Evolutionary conservation across 2,888 invertebrate species (phyloP).

Genomic region (Noctuana brunneofusca): DNA sequence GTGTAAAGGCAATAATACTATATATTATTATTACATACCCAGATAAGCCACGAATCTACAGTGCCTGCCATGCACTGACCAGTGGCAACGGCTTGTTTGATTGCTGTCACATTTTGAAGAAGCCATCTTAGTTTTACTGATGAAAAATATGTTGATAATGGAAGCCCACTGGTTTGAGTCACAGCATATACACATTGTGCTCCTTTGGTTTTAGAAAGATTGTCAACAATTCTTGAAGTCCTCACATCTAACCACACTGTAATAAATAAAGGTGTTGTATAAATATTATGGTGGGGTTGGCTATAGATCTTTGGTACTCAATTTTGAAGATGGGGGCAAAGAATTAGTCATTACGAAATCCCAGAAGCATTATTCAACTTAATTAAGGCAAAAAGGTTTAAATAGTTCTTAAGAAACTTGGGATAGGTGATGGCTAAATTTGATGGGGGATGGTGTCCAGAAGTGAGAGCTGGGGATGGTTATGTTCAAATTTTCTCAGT

Average conservation of each 20-base stretch:
- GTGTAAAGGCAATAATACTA: no score
- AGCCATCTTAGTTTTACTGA: conserved; percentile 98
- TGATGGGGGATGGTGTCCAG: no score
- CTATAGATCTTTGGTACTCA: neutral
- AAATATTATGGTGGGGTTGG: neutral
- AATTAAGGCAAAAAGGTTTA: no score
- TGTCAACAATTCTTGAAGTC: conserved; percentile 91
- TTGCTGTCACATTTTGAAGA: conserved; percentile 90
- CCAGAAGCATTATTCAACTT: no score
- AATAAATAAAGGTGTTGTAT: conserved; percentile 51
- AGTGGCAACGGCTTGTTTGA: conserved; percentile 86
- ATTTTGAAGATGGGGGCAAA: no score
- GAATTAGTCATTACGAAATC: no score
- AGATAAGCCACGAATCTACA: conserved; percentile 97
- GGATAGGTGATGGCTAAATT: no score
- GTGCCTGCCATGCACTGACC: conserved; percentile 92
- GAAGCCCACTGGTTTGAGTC: conserved; percentile 89
- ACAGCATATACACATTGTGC: conserved; percentile 70
- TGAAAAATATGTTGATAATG: conserved; percentile 97
- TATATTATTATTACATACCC: no score
- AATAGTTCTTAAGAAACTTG: no score
- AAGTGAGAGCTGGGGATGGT: no score
- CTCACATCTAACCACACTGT: conserved; percentile 96
- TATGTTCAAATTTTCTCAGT: no score
- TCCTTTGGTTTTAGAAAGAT: conserved; percentile 77